Percentiles rank a stretch among this genome's conserved stretches.
phyloP scores from a whole-genome alignment of 92 coral and sea anemone species.

The Phymanthus crucifer region DNA sequence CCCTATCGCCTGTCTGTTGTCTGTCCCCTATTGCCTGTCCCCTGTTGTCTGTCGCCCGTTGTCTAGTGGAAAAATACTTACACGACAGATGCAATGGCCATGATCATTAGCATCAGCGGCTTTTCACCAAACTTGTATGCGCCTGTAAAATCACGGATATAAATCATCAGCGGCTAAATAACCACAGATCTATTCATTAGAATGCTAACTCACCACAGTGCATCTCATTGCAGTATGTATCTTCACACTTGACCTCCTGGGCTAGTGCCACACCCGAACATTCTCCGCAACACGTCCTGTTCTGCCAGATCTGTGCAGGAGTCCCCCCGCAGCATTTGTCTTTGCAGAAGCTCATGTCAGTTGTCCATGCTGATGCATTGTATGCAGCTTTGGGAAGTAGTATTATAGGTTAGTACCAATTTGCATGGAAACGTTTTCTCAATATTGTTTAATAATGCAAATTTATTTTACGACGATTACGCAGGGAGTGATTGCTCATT shows the following conservation, averaged over 20 bases:
- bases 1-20: no score
- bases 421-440: no score
- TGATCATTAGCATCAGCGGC: not conserved
- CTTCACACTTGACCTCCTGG: conserved; percentile 25
- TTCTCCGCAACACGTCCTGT: conserved; percentile 13
- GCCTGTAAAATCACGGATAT: not conserved
- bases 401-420: no score
- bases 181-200: no score
- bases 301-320: conserved; percentile 18
- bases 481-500: no score
- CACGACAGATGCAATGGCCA: not conserved
- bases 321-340: conserved; percentile 17
- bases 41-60: no score
- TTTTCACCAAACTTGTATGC: not conserved
- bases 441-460: no score
- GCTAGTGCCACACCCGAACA: conserved; percentile 1
- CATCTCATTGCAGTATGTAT: not conserved
- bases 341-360: conserved; percentile 15
- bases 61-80: not conserved
- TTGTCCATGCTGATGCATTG: conserved; percentile 4
- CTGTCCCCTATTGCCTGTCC: no score
- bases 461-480: no score
- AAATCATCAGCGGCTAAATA: no score
- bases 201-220: conserved; percentile 12
- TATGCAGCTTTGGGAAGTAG: no score